Evolutionary conservation across 2,113 vertebrate species (phyloP).

Genomic region (Dasypus novemcinctus): DNA sequence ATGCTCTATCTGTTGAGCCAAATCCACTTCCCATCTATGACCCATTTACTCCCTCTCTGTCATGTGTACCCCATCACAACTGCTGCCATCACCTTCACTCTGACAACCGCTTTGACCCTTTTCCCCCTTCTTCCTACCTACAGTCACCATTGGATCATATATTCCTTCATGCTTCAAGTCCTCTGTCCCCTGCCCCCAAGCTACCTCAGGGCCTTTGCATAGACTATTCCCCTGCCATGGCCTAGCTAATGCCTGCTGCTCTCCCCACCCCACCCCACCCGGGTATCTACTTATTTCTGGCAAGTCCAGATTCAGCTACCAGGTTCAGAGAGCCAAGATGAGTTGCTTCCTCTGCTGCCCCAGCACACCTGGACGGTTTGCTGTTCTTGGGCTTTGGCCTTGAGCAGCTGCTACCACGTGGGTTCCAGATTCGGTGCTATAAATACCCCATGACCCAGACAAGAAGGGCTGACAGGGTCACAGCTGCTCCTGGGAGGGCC

Average conservation of each 20-base stretch:
- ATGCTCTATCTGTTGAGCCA: no score
- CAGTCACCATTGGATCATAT: neutral
- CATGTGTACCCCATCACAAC: neutral
- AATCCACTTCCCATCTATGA: no score
- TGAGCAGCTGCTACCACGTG: neutral
- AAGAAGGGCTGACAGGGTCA: conserved; percentile 28
- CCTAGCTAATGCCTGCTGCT: neutral
- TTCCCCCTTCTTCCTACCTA: neutral
- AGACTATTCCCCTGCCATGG: neutral
- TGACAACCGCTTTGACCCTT: neutral
- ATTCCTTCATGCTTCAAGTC: neutral
- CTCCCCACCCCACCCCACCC: neutral
- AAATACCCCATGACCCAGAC: conserved; percentile 53
- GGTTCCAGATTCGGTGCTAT: conserved; percentile 60
- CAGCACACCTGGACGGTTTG: neutral
- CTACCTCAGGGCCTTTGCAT: neutral
- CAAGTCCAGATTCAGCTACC: neutral
- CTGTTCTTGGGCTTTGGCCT: neutral
- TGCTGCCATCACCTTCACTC: neutral
- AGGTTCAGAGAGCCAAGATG: neutral
- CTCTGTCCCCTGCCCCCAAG: no score
- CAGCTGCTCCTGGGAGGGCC: conserved; percentile 45
- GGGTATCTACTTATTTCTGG: neutral
- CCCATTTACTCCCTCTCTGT: neutral
- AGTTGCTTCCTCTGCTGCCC: neutral